Evolutionary conservation across 2,888 invertebrate species (phyloP), one percentile per base, ranked within the genome.

Genomic region (Mechanitis messenoides): DNA sequence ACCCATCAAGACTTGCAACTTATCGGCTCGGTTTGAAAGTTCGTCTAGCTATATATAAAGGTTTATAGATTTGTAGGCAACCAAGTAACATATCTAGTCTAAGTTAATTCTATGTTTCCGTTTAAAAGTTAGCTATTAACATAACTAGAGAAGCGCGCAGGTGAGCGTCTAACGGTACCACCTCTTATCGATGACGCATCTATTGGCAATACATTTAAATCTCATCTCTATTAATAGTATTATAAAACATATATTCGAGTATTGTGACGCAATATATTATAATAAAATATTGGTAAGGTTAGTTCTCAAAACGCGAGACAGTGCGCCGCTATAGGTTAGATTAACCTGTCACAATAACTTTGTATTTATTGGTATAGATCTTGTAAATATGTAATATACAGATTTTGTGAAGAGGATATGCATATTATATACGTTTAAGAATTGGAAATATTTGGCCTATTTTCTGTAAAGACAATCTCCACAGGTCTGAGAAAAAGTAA

Each of bases 121-220:
- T 74, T 78, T 75, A 77, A 73, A 74, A 81, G 77, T 79, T 72
- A 76, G 72, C 83, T 77, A 87, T 89, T 88, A 87, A 84, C 88
- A 88, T 88, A 87, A 87, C 87, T 83, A 85, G 84, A 85, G 86
- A 87, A 82, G 86, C 83, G 83, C 87, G 83, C 87, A 87, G 87
- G 85, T 87, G 87, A 88, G 78, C 84, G 82, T 69, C 77, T 88
- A 88, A 90, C 89, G 89, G 89, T 79, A 86, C 81, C 73, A 73
- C 71, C 76, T 76, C 78, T 78, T 80, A 84, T 83, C 80, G 63
- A 71, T 67, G 69, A 71, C 69, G 66, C 68, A 69, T 70, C 71
- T 66, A 64, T 70, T 69, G 71, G 71, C 63, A 68, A 69, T 70
- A 64, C 78, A 74, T 76, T 76, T 75, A 67, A 83, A 84, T 79